Evolutionary conservation across 2,888 invertebrate genomes (phyloP).

Genomic region (Galerucella pusilla): DNA sequence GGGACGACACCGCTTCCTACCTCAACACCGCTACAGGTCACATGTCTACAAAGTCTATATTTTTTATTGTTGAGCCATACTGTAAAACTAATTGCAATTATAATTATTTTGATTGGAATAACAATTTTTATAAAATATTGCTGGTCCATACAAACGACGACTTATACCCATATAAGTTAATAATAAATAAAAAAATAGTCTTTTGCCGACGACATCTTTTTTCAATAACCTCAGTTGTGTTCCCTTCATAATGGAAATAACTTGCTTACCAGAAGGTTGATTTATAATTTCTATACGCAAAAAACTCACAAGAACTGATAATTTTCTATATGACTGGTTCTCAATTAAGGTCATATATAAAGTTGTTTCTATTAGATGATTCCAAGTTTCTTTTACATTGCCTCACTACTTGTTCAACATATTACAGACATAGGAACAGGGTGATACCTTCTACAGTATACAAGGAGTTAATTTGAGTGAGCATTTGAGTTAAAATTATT

Average conservation of each 20-base stretch:
- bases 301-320: slow-evolving; percentile 30
- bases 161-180: slow-evolving; percentile 12
- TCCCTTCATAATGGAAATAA: slow-evolving; percentile 16
- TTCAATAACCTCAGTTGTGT: slow-evolving; percentile 9
- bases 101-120: background rate
- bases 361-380: slow-evolving; percentile 34
- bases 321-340: slow-evolving; percentile 37
- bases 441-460: background rate
- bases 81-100: slow-evolving; percentile 1
- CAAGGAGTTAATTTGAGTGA: background rate
- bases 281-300: slow-evolving; percentile 30
- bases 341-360: slow-evolving; percentile 37
- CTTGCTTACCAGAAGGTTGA: slow-evolving; percentile 22
- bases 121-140: background rate
- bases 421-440: background rate
- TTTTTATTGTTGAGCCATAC: background rate
- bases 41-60: background rate
- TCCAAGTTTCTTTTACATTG: slow-evolving; percentile 23
- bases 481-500: too few species aligned
- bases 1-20: too few species aligned
- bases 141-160: background rate
- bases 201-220: slow-evolving; percentile 1
- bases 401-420: slow-evolving; percentile 23
- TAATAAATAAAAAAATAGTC: background rate
- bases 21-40: too few species aligned